Base-by-base conservation (phyloP, 1,140 invertebrate species). In the Drosophila trapezifrons region DNA sequence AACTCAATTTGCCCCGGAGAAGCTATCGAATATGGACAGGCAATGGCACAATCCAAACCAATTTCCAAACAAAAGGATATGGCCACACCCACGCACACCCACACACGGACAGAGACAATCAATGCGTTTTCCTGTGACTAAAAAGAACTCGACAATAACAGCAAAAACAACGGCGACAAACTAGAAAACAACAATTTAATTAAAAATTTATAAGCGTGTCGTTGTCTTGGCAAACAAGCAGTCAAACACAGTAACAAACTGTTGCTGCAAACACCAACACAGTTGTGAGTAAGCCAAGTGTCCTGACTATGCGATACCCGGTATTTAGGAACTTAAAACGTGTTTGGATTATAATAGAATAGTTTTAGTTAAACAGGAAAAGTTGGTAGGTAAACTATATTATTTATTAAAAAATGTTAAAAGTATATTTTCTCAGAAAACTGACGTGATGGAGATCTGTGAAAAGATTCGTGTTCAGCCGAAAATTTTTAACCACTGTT, bases 191-290 rank as follows among this genome's bases (percentile, higher is more conserved):
- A 78, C 83, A 82, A 86, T 83, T 86, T 76, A 87, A 87, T 86
- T 83, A 87, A 73, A 76, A 87, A 86, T 87, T 87, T 86, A 86
- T 86, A 85, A 86, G 71, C 78, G 78, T 82, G 76, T 73, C 83
- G 62, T 78, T 82, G 66, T 69, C 70, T 86, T 87, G 76, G 76
- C 76, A 86, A 86, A 87, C 59, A 76, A 66, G 47, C 62, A 81
- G 64, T 47, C 74, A 86, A 85, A 81, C 78, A 78, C 73, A 66
- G 70, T 67, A 79, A 76, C 83, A 77, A 86, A 82, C 83, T 86
- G 83, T 86, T 86, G 83, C 79, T 83, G 67, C 49, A 62, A 62
- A 63, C 18, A 51, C 32, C 13, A 38, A 25, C 25, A 29, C 17
- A 63, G 25, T 12, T 17, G n/a, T 9, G 10, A 29, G 13, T 13